Percentiles rank a stretch among this genome's conserved stretches.
Evolutionary conservation across 2,113 vertebrate genomes (phyloP).

Genomic region (Archocentrus centrarchus): DNA sequence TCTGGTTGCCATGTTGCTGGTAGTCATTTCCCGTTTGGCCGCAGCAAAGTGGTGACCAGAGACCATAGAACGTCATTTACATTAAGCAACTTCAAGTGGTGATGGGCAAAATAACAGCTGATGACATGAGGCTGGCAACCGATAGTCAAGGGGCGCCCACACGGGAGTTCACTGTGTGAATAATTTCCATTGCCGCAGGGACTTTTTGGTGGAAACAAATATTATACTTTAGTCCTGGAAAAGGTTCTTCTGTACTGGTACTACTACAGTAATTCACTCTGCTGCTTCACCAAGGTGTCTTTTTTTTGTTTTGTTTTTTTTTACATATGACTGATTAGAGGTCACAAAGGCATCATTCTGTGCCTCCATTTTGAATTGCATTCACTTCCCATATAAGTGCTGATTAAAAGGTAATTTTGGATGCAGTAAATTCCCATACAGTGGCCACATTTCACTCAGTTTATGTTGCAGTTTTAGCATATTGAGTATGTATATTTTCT

Average conservation of each 20-base stretch:
- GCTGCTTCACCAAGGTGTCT: constrained; percentile 18
- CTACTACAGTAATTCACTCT: neutral
- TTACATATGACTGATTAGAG: constrained; percentile 39
- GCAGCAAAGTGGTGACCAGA: neutral
- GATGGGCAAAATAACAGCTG: neutral
- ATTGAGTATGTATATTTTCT: neutral
- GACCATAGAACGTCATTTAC: neutral
- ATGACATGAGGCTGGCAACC: neutral
- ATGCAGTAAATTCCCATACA: neutral
- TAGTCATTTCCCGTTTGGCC: neutral
- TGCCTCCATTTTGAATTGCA: neutral
- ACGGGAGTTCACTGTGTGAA: neutral
- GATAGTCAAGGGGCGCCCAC: too few relatives aligned
- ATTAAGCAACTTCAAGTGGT: neutral
- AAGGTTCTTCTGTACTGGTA: constrained; percentile 2
- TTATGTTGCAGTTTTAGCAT: neutral
- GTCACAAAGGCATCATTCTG: constrained; percentile 24
- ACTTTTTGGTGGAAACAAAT: neutral
- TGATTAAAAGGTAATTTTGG: neutral
- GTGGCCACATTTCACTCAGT: constrained; percentile 2
- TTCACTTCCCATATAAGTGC: neutral
- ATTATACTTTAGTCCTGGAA: neutral
- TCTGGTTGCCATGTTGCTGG: neutral
- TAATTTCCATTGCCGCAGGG: neutral
- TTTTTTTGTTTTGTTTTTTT: neutral